A percentile compares a stretch with the other conserved stretches of the same genome.
Evolutionary conservation across 1,140 invertebrate genomes (phyloP).

Genomic region (Trissolcus basalis): DNA sequence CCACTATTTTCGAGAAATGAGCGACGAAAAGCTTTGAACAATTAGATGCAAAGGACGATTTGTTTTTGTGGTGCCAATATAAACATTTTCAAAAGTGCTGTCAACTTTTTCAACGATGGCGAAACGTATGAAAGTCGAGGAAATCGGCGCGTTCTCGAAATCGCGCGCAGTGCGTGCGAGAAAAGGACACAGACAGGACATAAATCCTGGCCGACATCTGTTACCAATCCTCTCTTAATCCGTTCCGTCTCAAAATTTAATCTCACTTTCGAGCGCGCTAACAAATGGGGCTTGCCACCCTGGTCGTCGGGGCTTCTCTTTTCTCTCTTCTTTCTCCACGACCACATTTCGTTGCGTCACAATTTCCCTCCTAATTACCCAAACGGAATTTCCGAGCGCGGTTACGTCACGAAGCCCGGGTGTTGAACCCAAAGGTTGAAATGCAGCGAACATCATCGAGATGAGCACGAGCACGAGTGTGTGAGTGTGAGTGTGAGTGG

Average conservation of each 20-base stretch:
- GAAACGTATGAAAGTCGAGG: background rate
- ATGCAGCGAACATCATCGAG: constrained; percentile 13
- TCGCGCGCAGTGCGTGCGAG: background rate
- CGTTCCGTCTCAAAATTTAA: constrained; percentile 52
- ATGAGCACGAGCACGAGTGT: constrained; percentile 15
- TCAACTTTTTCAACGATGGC: background rate
- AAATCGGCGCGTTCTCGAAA: too few relatives aligned
- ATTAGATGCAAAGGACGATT: constrained; percentile 4
- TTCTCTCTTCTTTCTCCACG: constrained; percentile 8
- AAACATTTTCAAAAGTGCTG: background rate
- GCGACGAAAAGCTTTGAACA: too few relatives aligned
- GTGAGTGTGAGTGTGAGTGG: too few relatives aligned
- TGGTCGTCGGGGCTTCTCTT: constrained; percentile 1
- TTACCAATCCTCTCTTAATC: constrained; percentile 56
- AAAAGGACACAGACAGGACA: constrained; percentile 1
- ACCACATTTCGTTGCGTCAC: constrained; percentile 24
- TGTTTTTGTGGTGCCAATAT: too few relatives aligned
- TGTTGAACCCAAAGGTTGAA: constrained; percentile 42
- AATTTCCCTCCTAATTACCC: constrained; percentile 39
- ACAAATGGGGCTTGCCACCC: constrained; percentile 38
- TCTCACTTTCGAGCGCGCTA: constrained; percentile 51
- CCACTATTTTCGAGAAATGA: background rate
- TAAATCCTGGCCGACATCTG: constrained; percentile 47
- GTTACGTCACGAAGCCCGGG: constrained; percentile 19
- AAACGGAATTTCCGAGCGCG: constrained; percentile 10